Base-by-base conservation (phyloP, 2,113 vertebrate genomes). In the Morone saxatilis region DNA sequence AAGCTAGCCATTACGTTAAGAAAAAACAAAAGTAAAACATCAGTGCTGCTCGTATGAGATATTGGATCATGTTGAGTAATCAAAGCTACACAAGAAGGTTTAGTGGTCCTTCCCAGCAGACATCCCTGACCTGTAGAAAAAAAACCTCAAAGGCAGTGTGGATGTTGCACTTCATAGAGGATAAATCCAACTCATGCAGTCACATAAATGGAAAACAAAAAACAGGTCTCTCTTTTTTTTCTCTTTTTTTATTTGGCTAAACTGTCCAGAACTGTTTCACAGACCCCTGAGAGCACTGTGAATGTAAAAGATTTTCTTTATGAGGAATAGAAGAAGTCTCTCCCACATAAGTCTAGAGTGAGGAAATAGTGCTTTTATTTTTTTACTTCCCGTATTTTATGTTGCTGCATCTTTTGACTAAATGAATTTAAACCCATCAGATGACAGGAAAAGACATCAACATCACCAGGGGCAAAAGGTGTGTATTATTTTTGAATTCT, bases 181-280 rank as follows among this genome's bases (percentile, higher is more conserved):
- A 85, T 89, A 84, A 91, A 91, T 82, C 62, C 48, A 75, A 47
- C 74, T 83, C 65, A 67, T 19, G 61, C 73, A 43, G 65, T 75
- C 57, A 73, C 53, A 80, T 78, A 59, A 84, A 85, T 76, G 56
- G 25, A 68, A 81, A 82, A 65, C 62, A 60, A 80, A 74, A 81
- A 74, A 59, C 65, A 10, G 14, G 31, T 12, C 70, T 72, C 17
- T 66, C 53, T 20, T 59, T 60, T 47, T 16, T 66, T 54, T 5
- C 31, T 63, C 12, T n/a, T 47, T 68, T 67, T 70, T 48, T 90
- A 84, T 83, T 84, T 54, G 71, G 12, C 73, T 62, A 22, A 56
- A 79, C 70, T 77, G 20, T 90, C 70, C 85, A 68, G 60, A 89
- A 43, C 70, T 51, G 53, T 77, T 83, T 90, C 70, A 71, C 36